phyloP scores from a whole-genome alignment of 2,888 invertebrate genomes.

The Zonitis immaculata region DNA sequence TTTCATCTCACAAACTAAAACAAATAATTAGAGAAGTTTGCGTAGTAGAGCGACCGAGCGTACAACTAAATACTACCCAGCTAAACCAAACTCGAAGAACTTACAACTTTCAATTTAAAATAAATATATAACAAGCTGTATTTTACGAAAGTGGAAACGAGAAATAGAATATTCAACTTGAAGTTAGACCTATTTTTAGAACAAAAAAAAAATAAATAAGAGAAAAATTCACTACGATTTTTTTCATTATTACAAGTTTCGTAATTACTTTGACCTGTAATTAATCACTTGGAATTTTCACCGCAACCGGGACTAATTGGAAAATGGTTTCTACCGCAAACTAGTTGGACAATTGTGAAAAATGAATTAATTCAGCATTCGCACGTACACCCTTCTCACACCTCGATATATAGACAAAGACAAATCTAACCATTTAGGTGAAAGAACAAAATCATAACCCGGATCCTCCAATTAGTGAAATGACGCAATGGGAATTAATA shows the following conservation, averaged over 20 bases:
- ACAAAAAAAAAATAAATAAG: not conserved
- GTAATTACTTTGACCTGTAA: constrained; percentile 33
- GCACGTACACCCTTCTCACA: not conserved
- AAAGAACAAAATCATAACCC: not conserved
- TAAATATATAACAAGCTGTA: constrained; percentile 23
- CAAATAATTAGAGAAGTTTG: constrained; percentile 23
- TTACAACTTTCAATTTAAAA: constrained; percentile 16
- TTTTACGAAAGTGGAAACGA: constrained; percentile 5
- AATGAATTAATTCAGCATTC: constrained; percentile 27
- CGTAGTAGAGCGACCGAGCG: constrained; percentile 7
- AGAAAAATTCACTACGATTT: constrained; percentile 13
- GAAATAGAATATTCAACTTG: not conserved
- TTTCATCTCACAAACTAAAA: constrained; percentile 13
- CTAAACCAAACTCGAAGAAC: constrained; percentile 1
- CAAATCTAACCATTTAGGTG: not conserved
- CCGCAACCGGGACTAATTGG: constrained; percentile 29
- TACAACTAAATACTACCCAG: constrained; percentile 9
- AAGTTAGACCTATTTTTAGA: not conserved
- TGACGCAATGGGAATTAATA: constrained; percentile 23
- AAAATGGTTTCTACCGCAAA: constrained; percentile 19
- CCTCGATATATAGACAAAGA: not conserved
- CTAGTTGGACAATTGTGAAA: constrained; percentile 17
- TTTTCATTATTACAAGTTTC: constrained; percentile 24
- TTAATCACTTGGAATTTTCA: constrained; percentile 34
- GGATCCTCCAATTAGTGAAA: constrained; percentile 28